phyloP scores from a whole-genome alignment of 2,797 vertebrate genomes.

The Anableps anableps region DNA sequence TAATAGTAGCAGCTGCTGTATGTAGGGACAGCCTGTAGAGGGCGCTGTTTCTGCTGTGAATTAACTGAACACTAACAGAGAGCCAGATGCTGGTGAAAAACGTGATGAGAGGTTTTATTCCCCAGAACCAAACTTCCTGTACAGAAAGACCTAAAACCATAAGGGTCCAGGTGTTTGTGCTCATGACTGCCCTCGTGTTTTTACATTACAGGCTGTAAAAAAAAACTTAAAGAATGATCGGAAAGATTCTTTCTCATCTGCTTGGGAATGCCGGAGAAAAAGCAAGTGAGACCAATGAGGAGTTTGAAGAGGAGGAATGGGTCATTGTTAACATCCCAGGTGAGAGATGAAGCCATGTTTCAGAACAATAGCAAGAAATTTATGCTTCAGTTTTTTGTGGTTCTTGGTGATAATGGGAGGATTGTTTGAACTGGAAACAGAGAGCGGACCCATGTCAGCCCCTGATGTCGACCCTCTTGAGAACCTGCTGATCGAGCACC shows the following conservation, averaged over 20 bases:
- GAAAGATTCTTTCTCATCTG: conserved; percentile 76
- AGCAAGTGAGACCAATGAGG: conserved; percentile 29
- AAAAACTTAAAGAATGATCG: conserved; percentile 71
- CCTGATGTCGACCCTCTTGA: conserved; percentile 71
- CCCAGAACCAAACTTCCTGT: background rate
- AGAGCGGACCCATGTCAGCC: conserved; percentile 32
- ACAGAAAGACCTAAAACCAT: background rate
- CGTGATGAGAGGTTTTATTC: background rate
- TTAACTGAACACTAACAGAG: background rate
- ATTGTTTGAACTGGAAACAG: conserved; percentile 47
- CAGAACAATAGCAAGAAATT: background rate
- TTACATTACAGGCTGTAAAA: conserved; percentile 14
- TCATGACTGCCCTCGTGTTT: background rate
- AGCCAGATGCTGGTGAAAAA: background rate
- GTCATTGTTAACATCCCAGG: conserved; percentile 79
- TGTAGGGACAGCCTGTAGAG: background rate
- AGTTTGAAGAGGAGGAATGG: conserved; percentile 84
- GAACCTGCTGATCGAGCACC: conserved; percentile 83
- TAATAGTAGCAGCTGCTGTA: conserved; percentile 3
- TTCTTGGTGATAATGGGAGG: background rate
- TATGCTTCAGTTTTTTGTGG: too few relatives aligned
- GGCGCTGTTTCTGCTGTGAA: background rate
- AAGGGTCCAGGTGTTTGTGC: background rate
- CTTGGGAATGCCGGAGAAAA: conserved; percentile 61
- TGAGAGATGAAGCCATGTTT: conserved; percentile 36